These are phyloP conservation scores for Synergus gifuensis DNA, from an alignment of 2,888 invertebrate species.

Conservation along the genomic window DNA sequence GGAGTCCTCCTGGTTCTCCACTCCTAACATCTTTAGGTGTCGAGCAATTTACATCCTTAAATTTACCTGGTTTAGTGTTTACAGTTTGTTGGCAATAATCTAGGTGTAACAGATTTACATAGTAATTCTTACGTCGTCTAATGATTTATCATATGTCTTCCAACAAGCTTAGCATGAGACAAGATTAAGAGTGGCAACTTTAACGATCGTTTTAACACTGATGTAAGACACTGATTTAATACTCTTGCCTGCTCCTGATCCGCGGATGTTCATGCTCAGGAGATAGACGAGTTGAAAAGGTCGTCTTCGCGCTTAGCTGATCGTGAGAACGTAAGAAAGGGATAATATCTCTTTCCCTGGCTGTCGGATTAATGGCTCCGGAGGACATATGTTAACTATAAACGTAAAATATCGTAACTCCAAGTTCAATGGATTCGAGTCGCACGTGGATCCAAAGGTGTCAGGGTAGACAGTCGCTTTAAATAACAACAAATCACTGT, in stretches of 20 bases:
- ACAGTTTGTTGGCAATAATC: background rate
- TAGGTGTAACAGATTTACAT: background rate
- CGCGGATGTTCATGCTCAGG: constrained; percentile 12
- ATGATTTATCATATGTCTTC: background rate
- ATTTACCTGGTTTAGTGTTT: too few species aligned
- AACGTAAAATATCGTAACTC: constrained; percentile 44
- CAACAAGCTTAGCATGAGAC: background rate
- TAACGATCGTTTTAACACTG: background rate
- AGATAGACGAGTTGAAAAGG: constrained; percentile 15
- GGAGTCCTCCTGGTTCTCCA: constrained; percentile 67
- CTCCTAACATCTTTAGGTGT: constrained; percentile 60
- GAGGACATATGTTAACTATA: constrained; percentile 26
- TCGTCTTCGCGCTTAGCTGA: constrained; percentile 25
- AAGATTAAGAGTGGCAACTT: background rate
- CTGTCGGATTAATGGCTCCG: constrained; percentile 33
- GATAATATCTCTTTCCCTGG: constrained; percentile 31
- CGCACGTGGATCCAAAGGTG: constrained; percentile 15
- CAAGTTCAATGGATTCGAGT: constrained; percentile 37
- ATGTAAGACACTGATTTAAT: background rate
- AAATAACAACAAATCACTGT: constrained; percentile 13
- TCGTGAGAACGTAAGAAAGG: constrained; percentile 41
- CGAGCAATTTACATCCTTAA: constrained; percentile 2
- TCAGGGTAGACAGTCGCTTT: constrained; percentile 6
- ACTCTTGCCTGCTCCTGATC: background rate
- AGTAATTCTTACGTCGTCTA: background rate